Evolutionary conservation across 2,888 invertebrate species (phyloP).

Genomic region (Morinoia aosen): DNA sequence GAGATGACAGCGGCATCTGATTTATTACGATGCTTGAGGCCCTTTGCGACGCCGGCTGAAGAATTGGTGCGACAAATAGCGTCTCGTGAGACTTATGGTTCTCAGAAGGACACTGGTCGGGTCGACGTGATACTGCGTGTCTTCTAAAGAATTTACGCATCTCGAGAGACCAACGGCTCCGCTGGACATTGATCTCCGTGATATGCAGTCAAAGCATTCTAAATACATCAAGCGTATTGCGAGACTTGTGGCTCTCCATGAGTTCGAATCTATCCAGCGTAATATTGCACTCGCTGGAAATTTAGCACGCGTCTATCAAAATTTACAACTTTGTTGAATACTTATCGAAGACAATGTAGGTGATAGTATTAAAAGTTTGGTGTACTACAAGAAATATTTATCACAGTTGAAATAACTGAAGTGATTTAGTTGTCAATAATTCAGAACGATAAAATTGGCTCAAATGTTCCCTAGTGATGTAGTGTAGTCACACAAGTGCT

Average conservation of each 20-base stretch:
- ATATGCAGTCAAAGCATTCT: background rate
- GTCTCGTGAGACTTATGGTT: conserved; percentile 45
- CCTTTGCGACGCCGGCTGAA: conserved; percentile 31
- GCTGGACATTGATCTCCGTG: background rate
- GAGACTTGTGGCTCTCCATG: background rate
- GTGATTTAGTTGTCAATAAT: background rate
- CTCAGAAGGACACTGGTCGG: background rate
- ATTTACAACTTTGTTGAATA: background rate
- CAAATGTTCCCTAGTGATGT: background rate
- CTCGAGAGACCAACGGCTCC: background rate
- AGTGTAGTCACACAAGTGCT: background rate
- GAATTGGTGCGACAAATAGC: conserved; percentile 51
- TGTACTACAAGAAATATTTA: background rate
- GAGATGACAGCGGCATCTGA: conserved; percentile 35
- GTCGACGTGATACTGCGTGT: background rate
- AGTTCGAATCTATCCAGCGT: background rate
- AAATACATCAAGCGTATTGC: background rate
- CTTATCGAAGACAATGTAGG: background rate
- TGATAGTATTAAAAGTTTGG: background rate
- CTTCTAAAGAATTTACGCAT: background rate
- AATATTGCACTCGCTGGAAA: background rate
- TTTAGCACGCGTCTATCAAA: background rate
- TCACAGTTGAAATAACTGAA: background rate
- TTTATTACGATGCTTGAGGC: conserved; percentile 49
- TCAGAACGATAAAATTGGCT: background rate